These are phyloP conservation scores for Cheilosia urbana DNA, from an alignment of 2,888 invertebrate species.

Conservation along the genomic window DNA sequence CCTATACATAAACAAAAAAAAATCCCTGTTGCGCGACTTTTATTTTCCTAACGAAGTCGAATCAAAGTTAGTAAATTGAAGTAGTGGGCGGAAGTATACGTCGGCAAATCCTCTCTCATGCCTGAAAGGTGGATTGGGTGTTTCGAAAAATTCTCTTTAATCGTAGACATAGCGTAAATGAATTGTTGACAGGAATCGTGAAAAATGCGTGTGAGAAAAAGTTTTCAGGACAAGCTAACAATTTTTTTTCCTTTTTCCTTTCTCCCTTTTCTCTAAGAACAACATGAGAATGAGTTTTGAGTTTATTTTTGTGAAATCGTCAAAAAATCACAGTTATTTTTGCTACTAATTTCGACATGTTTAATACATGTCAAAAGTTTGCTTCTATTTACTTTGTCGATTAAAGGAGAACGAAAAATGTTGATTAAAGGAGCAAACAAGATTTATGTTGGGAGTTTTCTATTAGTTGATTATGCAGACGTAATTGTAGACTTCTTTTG, in stretches of 20 bases:
- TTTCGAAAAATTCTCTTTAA: not conserved
- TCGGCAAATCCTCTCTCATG: not conserved
- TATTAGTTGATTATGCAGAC: no score
- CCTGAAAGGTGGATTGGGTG: not conserved
- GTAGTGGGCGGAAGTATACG: no score
- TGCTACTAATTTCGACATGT: constrained; percentile 10
- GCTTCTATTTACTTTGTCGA: constrained; percentile 5
- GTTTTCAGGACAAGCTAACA: not conserved
- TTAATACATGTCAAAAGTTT: constrained; percentile 10
- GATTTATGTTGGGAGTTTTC: not conserved
- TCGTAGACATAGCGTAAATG: constrained; percentile 5
- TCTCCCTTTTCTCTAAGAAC: not conserved
- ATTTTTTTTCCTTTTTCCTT: not conserved
- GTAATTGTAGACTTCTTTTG: no score
- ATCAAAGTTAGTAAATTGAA: not conserved
- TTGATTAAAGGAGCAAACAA: constrained; percentile 7
- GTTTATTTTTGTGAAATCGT: not conserved
- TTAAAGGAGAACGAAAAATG: not conserved
- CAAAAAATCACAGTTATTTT: constrained; percentile 7
- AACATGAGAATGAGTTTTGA: not conserved
- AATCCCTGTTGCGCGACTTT: not conserved
- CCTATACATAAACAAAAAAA: not conserved
- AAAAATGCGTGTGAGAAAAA: not conserved
- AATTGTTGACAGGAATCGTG: constrained; percentile 2
- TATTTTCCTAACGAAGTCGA: constrained; percentile 28